phyloP scores from a whole-genome alignment of 2,113 vertebrate species.

The Chaetodon auriga region DNA sequence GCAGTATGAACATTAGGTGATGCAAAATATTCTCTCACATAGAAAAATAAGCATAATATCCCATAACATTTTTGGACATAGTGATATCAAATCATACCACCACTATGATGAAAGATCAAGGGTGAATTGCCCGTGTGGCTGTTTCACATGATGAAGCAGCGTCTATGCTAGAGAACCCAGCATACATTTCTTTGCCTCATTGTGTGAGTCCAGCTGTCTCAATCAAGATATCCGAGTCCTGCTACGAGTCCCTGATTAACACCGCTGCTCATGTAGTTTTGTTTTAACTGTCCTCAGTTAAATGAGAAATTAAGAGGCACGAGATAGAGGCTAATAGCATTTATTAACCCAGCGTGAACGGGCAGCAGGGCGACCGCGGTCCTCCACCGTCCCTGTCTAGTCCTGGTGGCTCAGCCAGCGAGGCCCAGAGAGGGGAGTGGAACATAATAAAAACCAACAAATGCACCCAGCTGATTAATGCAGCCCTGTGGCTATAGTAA shows the following conservation, averaged over 20 bases:
- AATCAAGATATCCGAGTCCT: conserved; percentile 61
- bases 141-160: conserved; percentile 14
- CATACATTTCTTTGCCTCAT: conserved; percentile 26
- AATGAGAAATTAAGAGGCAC: conserved; percentile 79
- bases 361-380: conserved; percentile 48
- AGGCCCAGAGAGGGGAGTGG: conserved; percentile 57
- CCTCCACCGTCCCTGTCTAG: conserved; percentile 47
- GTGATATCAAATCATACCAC: not conserved
- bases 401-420: conserved; percentile 55
- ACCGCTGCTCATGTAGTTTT: conserved; percentile 53
- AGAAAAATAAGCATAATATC: not conserved
- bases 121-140: not conserved
- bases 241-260: conserved; percentile 73
- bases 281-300: conserved; percentile 68
- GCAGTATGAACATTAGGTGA: not conserved
- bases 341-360: conserved; percentile 80
- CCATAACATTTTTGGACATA: not conserved
- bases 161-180: conserved; percentile 4
- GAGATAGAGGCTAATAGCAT: conserved; percentile 80
- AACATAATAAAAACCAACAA: conserved; percentile 77
- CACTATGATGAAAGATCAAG: not conserved
- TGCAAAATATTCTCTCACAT: not conserved
- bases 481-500: conserved; percentile 81
- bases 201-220: conserved; percentile 57
- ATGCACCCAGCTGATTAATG: conserved; percentile 80